A percentile compares a stretch with the other conserved stretches of the same genome.
Evolutionary conservation across 2,113 vertebrate species (phyloP).

Genomic region (Anarhynchus alexandrinus): DNA sequence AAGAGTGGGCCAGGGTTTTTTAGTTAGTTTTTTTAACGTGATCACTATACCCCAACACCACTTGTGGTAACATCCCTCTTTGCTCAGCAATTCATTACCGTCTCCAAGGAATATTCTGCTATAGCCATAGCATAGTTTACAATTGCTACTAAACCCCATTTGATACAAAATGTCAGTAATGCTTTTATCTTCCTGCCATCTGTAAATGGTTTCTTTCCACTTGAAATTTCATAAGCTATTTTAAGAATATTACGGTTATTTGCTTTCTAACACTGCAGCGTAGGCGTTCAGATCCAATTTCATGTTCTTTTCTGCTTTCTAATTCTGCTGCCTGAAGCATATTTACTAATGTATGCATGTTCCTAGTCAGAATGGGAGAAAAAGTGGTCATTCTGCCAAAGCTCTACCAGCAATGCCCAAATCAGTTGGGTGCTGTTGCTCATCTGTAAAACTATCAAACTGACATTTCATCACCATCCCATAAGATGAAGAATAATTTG

Average conservation of each 20-base stretch:
- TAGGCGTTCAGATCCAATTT: slow-evolving; percentile 31
- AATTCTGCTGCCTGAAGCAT: slow-evolving; percentile 48
- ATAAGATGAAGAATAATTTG: neutral
- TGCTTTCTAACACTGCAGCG: slow-evolving; percentile 44
- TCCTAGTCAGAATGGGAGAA: neutral
- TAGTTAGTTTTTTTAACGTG: neutral
- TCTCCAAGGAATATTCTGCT: neutral
- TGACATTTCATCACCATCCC: neutral
- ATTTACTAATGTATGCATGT: slow-evolving; percentile 25
- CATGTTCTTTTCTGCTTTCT: slow-evolving; percentile 48
- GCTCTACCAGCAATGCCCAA: neutral
- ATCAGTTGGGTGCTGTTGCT: neutral
- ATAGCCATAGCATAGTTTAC: neutral
- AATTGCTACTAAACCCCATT: neutral
- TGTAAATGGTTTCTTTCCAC: slow-evolving; percentile 32
- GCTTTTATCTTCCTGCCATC: slow-evolving; percentile 13
- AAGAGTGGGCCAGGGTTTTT: neutral
- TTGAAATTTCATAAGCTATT: slow-evolving; percentile 46
- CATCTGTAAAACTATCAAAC: neutral
- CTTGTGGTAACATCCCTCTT: neutral
- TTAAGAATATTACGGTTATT: slow-evolving; percentile 43
- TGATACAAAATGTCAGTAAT: neutral
- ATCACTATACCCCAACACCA: neutral
- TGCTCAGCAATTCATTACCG: neutral
- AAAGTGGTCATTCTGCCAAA: slow-evolving; percentile 20